A percentile compares a stretch with the other conserved stretches of the same genome.
These are phyloP conservation scores for Pristionchus japonicus DNA, from an alignment of 2,888 invertebrate species.

Conservation along the genomic window DNA sequence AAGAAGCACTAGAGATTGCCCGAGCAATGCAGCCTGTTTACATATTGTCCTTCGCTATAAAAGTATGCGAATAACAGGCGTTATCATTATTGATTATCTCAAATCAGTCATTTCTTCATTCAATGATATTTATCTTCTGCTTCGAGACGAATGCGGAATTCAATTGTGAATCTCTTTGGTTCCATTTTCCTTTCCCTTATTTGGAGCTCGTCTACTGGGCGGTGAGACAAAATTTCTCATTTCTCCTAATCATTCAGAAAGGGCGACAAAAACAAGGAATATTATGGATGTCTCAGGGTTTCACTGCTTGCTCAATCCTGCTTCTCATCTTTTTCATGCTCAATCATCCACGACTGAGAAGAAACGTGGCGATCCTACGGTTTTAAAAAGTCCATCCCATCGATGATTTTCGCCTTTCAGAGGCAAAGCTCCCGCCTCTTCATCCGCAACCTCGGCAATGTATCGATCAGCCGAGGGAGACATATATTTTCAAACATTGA, in stretches of 20 bases:
- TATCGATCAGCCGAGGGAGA: neutral
- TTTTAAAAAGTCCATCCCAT: neutral
- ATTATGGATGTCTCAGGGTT: neutral
- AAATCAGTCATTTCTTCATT: neutral
- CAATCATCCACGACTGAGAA: neutral
- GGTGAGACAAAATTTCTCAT: neutral
- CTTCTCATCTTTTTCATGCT: neutral
- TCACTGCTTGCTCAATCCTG: neutral
- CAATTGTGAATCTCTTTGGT: neutral
- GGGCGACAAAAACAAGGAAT: neutral
- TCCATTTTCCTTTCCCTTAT: neutral
- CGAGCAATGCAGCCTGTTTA: neutral
- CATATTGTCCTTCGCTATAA: neutral
- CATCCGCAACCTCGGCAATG: neutral
- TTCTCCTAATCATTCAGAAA: neutral
- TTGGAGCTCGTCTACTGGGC: neutral
- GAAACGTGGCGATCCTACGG: neutral
- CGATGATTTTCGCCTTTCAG: neutral
- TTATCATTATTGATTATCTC: neutral
- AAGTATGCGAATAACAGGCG: neutral
- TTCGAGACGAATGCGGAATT: neutral
- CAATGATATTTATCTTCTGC: neutral
- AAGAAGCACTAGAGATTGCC: neutral
- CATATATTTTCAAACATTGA: neutral
- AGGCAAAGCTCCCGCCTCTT: neutral